Conservation (phyloP, 1,140 invertebrate species). For the Drosophila lini region DNA sequence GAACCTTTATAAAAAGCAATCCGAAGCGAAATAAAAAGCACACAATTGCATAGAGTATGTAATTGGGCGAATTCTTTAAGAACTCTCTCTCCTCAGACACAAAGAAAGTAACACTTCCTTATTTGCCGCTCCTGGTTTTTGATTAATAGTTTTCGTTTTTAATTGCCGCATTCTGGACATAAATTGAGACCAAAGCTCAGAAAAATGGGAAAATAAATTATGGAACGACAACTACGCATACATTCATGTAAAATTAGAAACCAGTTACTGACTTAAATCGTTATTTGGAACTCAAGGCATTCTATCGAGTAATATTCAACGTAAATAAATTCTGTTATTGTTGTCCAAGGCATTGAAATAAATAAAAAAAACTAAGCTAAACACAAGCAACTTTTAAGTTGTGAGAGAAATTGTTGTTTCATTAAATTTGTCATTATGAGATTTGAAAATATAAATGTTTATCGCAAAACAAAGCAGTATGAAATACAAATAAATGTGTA, state of each 20-base stretch:
- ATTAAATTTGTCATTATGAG: constrained; percentile 73
- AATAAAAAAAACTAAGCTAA: constrained; percentile 33
- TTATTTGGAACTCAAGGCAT: constrained; percentile 42
- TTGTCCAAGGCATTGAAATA: constrained; percentile 58
- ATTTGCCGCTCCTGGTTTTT: constrained; percentile 35
- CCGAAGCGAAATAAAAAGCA: constrained; percentile 26
- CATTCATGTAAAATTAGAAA: constrained; percentile 48
- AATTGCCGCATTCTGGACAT: constrained; percentile 26
- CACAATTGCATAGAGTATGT: constrained; percentile 38
- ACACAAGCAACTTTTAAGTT: constrained; percentile 60
- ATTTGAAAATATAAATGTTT: constrained; percentile 70
- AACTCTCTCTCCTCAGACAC: constrained; percentile 20
- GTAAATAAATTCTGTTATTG: constrained; percentile 72
- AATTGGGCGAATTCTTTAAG: constrained; percentile 35
- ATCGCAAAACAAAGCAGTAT: constrained; percentile 46
- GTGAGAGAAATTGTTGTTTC: constrained; percentile 72
- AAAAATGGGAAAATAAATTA: constrained; percentile 1
- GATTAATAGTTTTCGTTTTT: constrained; percentile 5
- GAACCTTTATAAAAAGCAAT: constrained; percentile 54
- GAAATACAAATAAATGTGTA: constrained; percentile 46
- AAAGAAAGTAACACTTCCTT: constrained; percentile 4
- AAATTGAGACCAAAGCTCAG: constrained; percentile 36
- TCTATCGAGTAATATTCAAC: constrained; percentile 47
- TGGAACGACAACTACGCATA: constrained; percentile 59
- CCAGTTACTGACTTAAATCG: constrained; percentile 40